A percentile compares a stretch with the other conserved stretches of the same genome.
Conservation (phyloP, 2,888 invertebrate species). For the Dyspetes luteomarginatus region DNA sequence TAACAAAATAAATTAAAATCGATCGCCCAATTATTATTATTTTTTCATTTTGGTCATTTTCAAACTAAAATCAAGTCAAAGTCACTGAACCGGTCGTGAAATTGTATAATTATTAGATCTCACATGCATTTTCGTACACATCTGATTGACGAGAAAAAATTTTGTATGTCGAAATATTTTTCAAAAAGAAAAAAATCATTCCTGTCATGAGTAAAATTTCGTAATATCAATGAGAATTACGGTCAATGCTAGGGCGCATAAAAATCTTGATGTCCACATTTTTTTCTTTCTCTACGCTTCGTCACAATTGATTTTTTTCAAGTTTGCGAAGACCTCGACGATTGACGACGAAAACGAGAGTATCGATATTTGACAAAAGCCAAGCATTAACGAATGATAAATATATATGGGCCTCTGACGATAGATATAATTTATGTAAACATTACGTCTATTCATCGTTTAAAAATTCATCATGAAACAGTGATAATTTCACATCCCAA, state of each 20-base stretch:
- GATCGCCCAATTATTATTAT: no score
- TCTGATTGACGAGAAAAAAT: conserved; percentile 24
- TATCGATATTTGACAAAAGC: neutral
- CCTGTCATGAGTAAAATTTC: conserved; percentile 20
- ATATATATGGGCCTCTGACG: conserved; percentile 30
- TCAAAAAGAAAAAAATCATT: conserved; percentile 28
- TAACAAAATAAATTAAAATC: no score
- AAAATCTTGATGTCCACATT: neutral
- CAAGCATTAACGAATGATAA: neutral
- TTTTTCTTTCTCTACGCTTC: neutral
- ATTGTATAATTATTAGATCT: conserved; percentile 7
- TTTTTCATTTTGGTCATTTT: no score
- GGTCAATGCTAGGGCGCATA: neutral
- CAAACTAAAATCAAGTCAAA: no score
- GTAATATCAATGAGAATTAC: neutral
- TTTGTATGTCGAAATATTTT: conserved; percentile 32
- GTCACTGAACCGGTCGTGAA: conserved; percentile 9
- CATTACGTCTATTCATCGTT: neutral
- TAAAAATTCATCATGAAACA: conserved; percentile 36
- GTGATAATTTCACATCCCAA: neutral
- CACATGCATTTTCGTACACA: conserved; percentile 16
- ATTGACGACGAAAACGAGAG: conserved; percentile 1
- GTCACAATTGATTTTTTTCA: conserved; percentile 4
- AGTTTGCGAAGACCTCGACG: neutral
- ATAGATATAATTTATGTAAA: conserved; percentile 24